A percentile compares a stretch with the other conserved stretches of the same genome.
Conservation (phyloP, 2,888 invertebrate genomes). For the Stramonita haemastoma region DNA sequence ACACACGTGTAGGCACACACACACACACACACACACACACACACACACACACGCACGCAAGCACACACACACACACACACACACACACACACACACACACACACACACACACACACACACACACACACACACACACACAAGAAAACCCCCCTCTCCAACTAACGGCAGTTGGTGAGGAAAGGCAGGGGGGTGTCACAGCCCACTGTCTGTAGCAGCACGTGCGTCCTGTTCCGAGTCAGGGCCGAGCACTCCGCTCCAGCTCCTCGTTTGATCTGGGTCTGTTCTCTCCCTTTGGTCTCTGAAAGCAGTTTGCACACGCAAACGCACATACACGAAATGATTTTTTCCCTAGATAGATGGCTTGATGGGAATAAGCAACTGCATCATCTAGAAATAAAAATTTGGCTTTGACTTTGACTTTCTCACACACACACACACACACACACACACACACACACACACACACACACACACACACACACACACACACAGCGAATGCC, state of each 20-base stretch:
- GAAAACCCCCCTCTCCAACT: not conserved
- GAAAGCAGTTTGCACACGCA: not conserved
- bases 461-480: not conserved
- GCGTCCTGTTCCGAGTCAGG: not conserved
- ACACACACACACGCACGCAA: too few relatives aligned
- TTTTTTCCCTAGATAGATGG: too few relatives aligned
- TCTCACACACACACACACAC: not conserved
- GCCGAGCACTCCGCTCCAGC: slow-evolving; percentile 7
- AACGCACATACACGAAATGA: not conserved
- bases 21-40: too few relatives aligned
- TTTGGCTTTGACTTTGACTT: too few relatives aligned
- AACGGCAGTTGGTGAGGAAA: not conserved
- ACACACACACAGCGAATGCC: not conserved
- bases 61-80: too few relatives aligned
- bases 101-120: too few relatives aligned
- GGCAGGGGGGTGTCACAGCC: not conserved
- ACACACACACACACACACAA: too few relatives aligned
- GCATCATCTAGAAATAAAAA: too few relatives aligned
- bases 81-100: too few relatives aligned
- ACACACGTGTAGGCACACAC: too few relatives aligned
- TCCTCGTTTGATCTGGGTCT: not conserved
- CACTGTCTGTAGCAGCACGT: not conserved
- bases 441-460: not conserved
- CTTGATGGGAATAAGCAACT: too few relatives aligned
- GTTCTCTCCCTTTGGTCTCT: not conserved